phyloP scores from a whole-genome alignment of 2,797 vertebrate genomes.

The Sciaenops ocellatus region DNA sequence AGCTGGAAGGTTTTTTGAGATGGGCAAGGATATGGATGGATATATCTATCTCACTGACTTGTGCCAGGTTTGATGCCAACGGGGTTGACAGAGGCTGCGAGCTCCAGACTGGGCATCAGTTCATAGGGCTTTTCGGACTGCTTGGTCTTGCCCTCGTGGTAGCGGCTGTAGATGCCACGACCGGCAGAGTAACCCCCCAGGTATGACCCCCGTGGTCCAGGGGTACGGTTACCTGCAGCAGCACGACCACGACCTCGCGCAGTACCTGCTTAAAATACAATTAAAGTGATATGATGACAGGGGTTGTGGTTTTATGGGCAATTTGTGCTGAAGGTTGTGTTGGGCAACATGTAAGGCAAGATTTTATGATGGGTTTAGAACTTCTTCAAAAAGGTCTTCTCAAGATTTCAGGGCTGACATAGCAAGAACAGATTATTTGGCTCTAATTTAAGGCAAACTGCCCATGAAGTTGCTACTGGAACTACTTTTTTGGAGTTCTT shows the following conservation, averaged over 20 bases:
- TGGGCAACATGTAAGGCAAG: constrained; percentile 13
- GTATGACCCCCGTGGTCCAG: constrained; percentile 97
- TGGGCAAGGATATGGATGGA: constrained; percentile 68
- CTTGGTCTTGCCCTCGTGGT: constrained; percentile 99
- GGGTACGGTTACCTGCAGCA: constrained; percentile 93
- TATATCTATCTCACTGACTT: constrained; percentile 92
- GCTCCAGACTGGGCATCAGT: constrained; percentile 95
- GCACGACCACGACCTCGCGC: constrained; percentile 97
- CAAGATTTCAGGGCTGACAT: constrained; percentile 19
- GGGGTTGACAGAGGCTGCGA: constrained; percentile 92
- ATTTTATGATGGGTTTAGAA: constrained; percentile 32
- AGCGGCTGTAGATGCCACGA: constrained; percentile 99
- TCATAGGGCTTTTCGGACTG: constrained; percentile 96
- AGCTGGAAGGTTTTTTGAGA: constrained; percentile 63
- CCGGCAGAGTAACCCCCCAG: constrained; percentile 99
- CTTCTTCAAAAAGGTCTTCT: constrained; percentile 24
- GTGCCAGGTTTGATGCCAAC: constrained; percentile 97
- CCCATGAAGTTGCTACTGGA: constrained; percentile 4
- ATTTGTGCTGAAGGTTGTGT: constrained; percentile 21
- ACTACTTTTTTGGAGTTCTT: constrained; percentile 5
- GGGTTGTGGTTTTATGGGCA: constrained; percentile 58
- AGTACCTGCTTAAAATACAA: constrained; percentile 98
- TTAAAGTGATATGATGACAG: constrained; percentile 79
- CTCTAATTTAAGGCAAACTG: neutral
- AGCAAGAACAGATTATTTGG: constrained; percentile 9